A percentile compares a stretch with the other conserved stretches of the same genome.
These are phyloP conservation scores for Leptinotarsa defecta DNA, from an alignment of 1,140 invertebrate genomes.

Conservation along the genomic window DNA sequence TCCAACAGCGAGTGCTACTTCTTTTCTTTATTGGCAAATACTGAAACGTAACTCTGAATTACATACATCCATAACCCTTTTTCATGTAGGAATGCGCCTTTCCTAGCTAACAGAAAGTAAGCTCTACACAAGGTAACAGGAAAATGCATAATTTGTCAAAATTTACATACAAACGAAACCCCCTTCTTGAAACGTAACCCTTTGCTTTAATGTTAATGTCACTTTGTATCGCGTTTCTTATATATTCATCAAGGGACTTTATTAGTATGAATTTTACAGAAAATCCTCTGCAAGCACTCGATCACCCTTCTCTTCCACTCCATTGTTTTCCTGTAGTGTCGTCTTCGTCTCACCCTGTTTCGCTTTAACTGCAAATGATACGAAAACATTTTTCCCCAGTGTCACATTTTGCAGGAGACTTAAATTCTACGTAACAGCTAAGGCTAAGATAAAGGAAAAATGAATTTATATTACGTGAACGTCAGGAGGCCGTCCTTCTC, in stretches of 20 bases:
- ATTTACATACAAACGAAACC: slow-evolving; percentile 29
- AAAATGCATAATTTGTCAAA: slow-evolving; percentile 26
- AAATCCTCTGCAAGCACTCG: slow-evolving; percentile 23
- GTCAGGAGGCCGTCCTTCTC: neutral
- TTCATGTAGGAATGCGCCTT: neutral
- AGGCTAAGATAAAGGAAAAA: slow-evolving; percentile 35
- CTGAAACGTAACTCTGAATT: neutral
- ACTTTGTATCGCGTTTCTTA: slow-evolving; percentile 52
- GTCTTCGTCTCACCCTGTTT: slow-evolving; percentile 16
- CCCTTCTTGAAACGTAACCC: slow-evolving; percentile 42
- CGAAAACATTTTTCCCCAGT: slow-evolving; percentile 43
- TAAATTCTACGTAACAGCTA: slow-evolving; percentile 40
- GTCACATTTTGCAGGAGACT: slow-evolving; percentile 44
- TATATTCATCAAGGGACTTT: slow-evolving; percentile 54
- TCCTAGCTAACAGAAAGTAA: neutral
- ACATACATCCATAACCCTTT: neutral
- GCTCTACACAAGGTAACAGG: neutral
- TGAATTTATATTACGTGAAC: slow-evolving; percentile 35
- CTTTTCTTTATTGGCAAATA: neutral
- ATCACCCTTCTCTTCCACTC: slow-evolving; percentile 11
- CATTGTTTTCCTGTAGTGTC: slow-evolving; percentile 6
- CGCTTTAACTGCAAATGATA: slow-evolving; percentile 23
- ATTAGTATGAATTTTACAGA: slow-evolving; percentile 41
- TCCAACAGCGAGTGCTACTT: no score
- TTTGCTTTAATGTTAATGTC: slow-evolving; percentile 48